phyloP scores from a whole-genome alignment of 2,888 invertebrate species.

The Plebejus argus region DNA sequence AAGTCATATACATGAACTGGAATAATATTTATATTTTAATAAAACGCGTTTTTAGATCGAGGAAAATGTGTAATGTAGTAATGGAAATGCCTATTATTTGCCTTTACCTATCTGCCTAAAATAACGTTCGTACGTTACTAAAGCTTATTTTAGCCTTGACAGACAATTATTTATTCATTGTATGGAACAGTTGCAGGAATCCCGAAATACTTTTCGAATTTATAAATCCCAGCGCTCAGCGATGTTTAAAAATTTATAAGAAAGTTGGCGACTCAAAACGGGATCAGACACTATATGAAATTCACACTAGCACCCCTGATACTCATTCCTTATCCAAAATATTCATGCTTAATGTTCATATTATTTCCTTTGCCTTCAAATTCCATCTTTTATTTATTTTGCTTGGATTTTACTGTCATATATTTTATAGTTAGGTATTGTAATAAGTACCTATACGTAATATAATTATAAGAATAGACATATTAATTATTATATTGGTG shows the following conservation, averaged over 20 bases:
- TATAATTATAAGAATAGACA: too few species aligned
- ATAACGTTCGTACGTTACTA: neutral
- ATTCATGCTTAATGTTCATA: neutral
- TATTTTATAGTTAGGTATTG: neutral
- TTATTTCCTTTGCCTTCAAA: neutral
- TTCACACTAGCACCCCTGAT: neutral
- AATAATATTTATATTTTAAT: too few species aligned
- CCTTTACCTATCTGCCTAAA: neutral
- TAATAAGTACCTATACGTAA: too few species aligned
- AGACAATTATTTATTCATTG: neutral
- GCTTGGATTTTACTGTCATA: neutral
- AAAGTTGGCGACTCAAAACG: slow-evolving; percentile 12
- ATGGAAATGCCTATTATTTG: neutral
- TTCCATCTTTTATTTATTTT: neutral
- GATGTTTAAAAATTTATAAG: neutral
- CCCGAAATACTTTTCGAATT: neutral
- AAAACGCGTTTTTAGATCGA: neutral
- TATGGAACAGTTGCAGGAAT: neutral
- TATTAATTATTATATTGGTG: too few species aligned
- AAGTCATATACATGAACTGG: too few species aligned
- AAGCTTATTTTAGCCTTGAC: neutral
- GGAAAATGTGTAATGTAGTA: neutral
- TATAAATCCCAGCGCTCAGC: neutral
- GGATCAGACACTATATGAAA: neutral
- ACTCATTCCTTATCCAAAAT: neutral